Evolutionary conservation across 1,140 invertebrate genomes (phyloP).

Genomic region (Bombus balteatus): DNA sequence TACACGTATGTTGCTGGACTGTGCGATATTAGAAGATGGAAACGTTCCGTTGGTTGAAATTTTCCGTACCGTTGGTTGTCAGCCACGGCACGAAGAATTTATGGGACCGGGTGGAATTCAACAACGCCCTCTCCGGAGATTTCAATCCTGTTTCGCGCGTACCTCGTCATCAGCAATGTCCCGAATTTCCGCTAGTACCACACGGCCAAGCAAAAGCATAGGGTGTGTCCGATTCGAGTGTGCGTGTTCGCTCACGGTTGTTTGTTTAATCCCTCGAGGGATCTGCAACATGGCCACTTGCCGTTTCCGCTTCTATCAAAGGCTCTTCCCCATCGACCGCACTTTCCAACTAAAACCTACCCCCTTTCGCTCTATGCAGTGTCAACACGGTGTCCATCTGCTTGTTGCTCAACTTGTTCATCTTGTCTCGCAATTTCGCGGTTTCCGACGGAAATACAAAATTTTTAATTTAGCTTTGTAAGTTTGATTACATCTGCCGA

Average conservation of each 20-base stretch:
- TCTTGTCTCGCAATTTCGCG: no score
- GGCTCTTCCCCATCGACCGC: slow-evolving; percentile 10
- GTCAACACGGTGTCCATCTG: no score
- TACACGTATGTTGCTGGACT: no score
- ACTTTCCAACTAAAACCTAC: background rate
- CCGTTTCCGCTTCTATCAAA: slow-evolving; percentile 39
- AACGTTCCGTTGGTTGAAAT: background rate
- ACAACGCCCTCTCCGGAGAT: background rate
- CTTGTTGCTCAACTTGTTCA: no score
- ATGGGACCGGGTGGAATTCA: slow-evolving; percentile 42
- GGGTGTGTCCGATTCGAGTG: slow-evolving; percentile 65
- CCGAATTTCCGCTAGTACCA: slow-evolving; percentile 46
- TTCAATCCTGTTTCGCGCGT: background rate
- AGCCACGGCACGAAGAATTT: slow-evolving; percentile 16
- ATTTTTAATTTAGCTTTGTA: no score
- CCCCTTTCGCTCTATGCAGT: background rate
- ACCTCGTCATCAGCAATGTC: slow-evolving; percentile 7
- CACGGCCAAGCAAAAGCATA: slow-evolving; percentile 14
- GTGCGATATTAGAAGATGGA: background rate
- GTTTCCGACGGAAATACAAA: no score
- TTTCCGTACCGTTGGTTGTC: background rate
- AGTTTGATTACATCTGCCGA: no score
- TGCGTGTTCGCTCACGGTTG: slow-evolving; percentile 51
- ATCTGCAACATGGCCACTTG: slow-evolving; percentile 51
- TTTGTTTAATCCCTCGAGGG: slow-evolving; percentile 62